Evolutionary conservation across 1,140 invertebrate genomes (phyloP).

Genomic region (Pachyrhynchus sulphureomaculatus): DNA sequence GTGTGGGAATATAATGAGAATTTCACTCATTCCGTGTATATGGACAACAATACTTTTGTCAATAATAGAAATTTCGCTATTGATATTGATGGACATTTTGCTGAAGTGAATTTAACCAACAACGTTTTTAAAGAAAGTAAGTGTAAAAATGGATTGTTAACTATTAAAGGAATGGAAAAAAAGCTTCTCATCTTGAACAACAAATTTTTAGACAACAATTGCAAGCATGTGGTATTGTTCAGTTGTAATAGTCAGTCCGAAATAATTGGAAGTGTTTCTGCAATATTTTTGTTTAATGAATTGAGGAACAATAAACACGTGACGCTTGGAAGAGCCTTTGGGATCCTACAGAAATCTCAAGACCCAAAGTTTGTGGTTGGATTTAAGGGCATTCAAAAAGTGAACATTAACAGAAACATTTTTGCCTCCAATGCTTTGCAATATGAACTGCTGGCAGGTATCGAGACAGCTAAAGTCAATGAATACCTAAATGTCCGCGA

Average conservation of each 20-base stretch:
- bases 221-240: constrained; percentile 86
- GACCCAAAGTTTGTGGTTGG: constrained; percentile 82
- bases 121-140: constrained; percentile 85
- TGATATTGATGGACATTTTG: constrained; percentile 88
- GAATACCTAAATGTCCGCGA: constrained; percentile 85
- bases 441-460: constrained; percentile 92
- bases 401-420: constrained; percentile 87
- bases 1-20: constrained; percentile 95
- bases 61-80: constrained; percentile 85
- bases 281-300: constrained; percentile 77
- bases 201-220: constrained; percentile 79
- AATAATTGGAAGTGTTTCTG: constrained; percentile 80
- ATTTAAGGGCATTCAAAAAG: constrained; percentile 92
- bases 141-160: constrained; percentile 80
- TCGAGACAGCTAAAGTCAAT: constrained; percentile 83
- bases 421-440: constrained; percentile 85
- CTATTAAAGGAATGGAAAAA: constrained; percentile 96
- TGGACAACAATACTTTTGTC: constrained; percentile 84
- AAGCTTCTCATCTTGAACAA: constrained; percentile 78
- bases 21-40: constrained; percentile 84
- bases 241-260: constrained; percentile 90
- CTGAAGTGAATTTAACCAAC: constrained; percentile 76
- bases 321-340: constrained; percentile 40
- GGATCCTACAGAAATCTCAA: constrained; percentile 51
- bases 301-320: constrained; percentile 70